Evolutionary conservation across 23 tunicate genomes (phyloP).

Genomic region (Aplidium turbinatum): DNA sequence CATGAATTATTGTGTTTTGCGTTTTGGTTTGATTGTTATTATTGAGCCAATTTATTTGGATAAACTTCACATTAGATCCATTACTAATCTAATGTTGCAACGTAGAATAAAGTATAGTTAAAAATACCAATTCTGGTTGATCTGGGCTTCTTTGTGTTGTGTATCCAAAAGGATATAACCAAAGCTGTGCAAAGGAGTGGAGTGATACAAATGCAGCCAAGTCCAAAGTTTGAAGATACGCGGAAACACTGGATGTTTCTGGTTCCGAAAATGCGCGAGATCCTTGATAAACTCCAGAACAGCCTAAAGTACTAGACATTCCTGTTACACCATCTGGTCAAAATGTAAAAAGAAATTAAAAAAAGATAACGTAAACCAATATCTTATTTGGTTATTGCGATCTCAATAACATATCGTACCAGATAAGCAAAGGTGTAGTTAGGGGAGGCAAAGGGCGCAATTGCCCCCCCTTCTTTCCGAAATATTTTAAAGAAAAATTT

Average conservation of each 20-base stretch:
- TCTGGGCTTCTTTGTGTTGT: constrained; percentile 36
- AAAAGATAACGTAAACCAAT: background rate
- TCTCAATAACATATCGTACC: too few species aligned
- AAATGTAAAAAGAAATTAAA: constrained; percentile 1
- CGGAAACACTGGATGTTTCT: constrained; percentile 58
- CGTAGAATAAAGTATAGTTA: too few species aligned
- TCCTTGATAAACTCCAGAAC: constrained; percentile 77
- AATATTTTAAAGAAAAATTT: too few species aligned
- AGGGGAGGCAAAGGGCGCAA: too few species aligned
- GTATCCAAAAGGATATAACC: constrained; percentile 86
- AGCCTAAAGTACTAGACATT: constrained; percentile 30
- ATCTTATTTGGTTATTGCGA: background rate
- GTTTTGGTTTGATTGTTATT: too few species aligned
- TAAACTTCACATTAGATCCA: too few species aligned
- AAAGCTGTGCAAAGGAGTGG: constrained; percentile 72
- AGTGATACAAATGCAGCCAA: constrained; percentile 71
- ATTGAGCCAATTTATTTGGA: too few species aligned
- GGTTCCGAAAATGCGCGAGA: constrained; percentile 67
- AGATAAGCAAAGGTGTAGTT: too few species aligned
- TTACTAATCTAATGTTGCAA: too few species aligned
- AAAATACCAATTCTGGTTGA: constrained; percentile 59
- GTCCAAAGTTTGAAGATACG: constrained; percentile 27
- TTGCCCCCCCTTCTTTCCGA: too few species aligned
- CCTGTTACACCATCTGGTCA: background rate
- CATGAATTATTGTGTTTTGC: too few species aligned